Evolutionary conservation across 2,888 invertebrate species (phyloP).

Genomic region (Rhamnusium bicolor): DNA sequence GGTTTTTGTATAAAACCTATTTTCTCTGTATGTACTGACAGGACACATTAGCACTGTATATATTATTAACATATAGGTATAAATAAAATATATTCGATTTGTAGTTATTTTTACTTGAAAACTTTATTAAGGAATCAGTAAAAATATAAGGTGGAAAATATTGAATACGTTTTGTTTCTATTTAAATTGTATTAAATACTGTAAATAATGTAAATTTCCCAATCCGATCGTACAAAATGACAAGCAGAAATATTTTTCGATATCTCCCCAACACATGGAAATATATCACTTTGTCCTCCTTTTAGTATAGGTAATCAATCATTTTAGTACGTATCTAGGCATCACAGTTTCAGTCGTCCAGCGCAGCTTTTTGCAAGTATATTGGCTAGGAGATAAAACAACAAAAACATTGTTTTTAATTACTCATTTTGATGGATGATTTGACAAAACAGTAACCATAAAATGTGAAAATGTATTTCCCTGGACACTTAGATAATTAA

Average conservation of each 20-base stretch:
- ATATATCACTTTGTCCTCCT: background rate
- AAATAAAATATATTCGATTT: too few relatives aligned
- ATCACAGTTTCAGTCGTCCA: background rate
- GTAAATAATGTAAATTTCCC: background rate
- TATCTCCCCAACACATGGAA: background rate
- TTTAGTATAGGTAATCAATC: background rate
- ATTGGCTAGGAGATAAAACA: background rate
- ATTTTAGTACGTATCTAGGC: background rate
- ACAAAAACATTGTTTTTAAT: background rate
- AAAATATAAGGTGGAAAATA: too few relatives aligned
- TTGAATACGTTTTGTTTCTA: too few relatives aligned
- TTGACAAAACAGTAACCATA: background rate
- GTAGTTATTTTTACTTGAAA: too few relatives aligned
- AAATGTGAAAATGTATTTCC: background rate
- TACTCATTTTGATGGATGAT: background rate
- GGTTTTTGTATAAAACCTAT: too few relatives aligned
- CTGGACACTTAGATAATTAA: background rate
- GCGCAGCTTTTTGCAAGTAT: background rate
- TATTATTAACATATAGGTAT: too few relatives aligned
- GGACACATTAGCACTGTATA: too few relatives aligned
- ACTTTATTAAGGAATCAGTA: too few relatives aligned
- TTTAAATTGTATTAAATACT: background rate
- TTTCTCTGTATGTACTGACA: too few relatives aligned
- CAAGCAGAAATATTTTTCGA: background rate
- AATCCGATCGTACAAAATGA: background rate